phyloP scores from a whole-genome alignment of 2,113 vertebrate species.

The Hippopotamus amphibius region DNA sequence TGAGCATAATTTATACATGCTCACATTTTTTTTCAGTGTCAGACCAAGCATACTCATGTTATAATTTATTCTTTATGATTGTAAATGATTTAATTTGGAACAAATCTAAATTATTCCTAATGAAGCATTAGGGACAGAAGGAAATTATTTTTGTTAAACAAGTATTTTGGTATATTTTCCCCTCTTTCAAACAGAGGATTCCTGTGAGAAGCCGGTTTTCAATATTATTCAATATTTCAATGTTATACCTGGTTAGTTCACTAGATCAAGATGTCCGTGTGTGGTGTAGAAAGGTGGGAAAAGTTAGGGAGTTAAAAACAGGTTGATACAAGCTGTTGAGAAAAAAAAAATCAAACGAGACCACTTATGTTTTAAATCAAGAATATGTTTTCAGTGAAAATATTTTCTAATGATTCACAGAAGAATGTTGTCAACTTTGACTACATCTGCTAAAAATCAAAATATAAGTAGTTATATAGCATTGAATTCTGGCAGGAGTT shows the following conservation, averaged over 20 bases:
- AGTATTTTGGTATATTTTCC: slow-evolving; percentile 27
- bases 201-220: neutral
- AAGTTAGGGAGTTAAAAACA: slow-evolving; percentile 63
- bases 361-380: slow-evolving; percentile 77
- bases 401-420: slow-evolving; percentile 75
- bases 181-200: slow-evolving; percentile 13
- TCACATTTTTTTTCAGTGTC: neutral
- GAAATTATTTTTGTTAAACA: slow-evolving; percentile 51
- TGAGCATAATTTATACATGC: neutral
- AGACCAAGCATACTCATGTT: neutral
- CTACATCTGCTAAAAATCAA: slow-evolving; percentile 73
- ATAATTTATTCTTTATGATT: slow-evolving; percentile 46
- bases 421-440: slow-evolving; percentile 65
- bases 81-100: slow-evolving; percentile 51
- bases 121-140: slow-evolving; percentile 15
- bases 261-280: slow-evolving; percentile 41
- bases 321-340: slow-evolving; percentile 63
- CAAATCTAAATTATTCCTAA: slow-evolving; percentile 23
- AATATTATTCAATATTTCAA: neutral
- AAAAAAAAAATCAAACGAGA: slow-evolving; percentile 24
- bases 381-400: slow-evolving; percentile 77
- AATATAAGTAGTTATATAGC: slow-evolving; percentile 39
- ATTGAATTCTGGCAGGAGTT: slow-evolving; percentile 36
- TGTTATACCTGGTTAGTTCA: slow-evolving; percentile 60
- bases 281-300: slow-evolving; percentile 55